phyloP scores from a whole-genome alignment of 2,113 vertebrate species.

The Sus scrofa region DNA sequence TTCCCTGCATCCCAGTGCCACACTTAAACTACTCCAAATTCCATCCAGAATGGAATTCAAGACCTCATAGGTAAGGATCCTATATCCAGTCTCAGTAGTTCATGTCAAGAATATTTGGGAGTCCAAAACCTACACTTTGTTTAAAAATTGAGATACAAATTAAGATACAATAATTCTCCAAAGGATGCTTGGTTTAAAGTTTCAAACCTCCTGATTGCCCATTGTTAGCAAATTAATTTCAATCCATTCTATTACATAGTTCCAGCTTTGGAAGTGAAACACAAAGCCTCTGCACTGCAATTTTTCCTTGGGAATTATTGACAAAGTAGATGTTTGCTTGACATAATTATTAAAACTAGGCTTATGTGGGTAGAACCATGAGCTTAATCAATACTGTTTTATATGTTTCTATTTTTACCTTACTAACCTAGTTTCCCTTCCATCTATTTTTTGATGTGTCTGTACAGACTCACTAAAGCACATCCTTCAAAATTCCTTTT shows the following conservation, averaged over 20 bases:
- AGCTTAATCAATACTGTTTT: background rate
- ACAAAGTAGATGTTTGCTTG: background rate
- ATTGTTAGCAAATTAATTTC: background rate
- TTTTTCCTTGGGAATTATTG: background rate
- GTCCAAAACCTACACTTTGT: background rate
- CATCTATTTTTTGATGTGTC: background rate
- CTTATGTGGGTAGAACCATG: background rate
- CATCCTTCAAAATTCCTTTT: background rate
- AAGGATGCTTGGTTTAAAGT: background rate
- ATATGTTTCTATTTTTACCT: background rate
- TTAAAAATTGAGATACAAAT: background rate
- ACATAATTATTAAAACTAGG: background rate
- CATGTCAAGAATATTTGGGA: background rate
- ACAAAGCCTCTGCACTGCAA: background rate
- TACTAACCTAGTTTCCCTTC: background rate
- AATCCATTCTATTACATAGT: background rate
- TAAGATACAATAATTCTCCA: background rate
- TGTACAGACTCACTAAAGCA: background rate
- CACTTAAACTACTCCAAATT: background rate
- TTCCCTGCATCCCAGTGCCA: background rate
- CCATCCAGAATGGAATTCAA: background rate
- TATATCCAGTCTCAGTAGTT: background rate
- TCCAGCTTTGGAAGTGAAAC: background rate
- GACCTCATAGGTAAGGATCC: background rate
- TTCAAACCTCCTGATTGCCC: background rate